Base-by-base conservation (phyloP, 2,113 vertebrate genomes). In the Pyxicephalus adspersus region DNA sequence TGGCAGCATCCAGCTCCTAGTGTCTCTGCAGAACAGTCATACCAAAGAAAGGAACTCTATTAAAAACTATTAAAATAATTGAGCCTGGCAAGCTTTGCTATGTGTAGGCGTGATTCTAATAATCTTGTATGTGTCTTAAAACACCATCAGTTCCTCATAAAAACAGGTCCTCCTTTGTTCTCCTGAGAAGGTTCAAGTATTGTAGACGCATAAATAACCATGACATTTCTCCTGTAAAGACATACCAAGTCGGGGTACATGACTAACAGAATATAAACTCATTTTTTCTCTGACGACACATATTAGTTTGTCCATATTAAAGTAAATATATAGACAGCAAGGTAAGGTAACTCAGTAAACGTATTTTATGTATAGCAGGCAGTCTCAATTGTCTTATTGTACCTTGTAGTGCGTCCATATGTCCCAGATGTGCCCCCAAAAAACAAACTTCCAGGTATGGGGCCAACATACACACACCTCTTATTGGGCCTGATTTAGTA, bases 161-260 rank as follows among this genome's bases (percentile, higher is more conserved):
- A 83, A 83, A 80, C 85, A 77, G 76, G 84, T 83, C 29, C 60
- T 64, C 63, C 67, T 58, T 81, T 81, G 80, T 81, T 81, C 80
- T 58, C 18, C 5, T 26, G 58, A 64, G 61, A 61, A 58, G 70
- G 66, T 51, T 45, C 7, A 25, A 81, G 66, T 71, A 73, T 61
- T 51, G 38, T 75, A 75, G 38, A 64, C 5, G 20, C 51, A 50
- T 58, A 29, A 78, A 57, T 28, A 2, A 45, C 20, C 34, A 38
- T 60, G 23, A 63, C 23, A 79, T 58, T 70, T 16, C 50, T 58
- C 22, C 58, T 64, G 26, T 73, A 38, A 52, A 81, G 28, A 64
- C 29, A 80, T 51, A 29, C 51, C 23, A 74, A 58, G 54, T 13
- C 1, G 9, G 1, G 9, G 63, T 45, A 8, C 11, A 45, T 45